Conservation (phyloP, 2,113 vertebrate species). For the Galemys pyrenaicus region DNA sequence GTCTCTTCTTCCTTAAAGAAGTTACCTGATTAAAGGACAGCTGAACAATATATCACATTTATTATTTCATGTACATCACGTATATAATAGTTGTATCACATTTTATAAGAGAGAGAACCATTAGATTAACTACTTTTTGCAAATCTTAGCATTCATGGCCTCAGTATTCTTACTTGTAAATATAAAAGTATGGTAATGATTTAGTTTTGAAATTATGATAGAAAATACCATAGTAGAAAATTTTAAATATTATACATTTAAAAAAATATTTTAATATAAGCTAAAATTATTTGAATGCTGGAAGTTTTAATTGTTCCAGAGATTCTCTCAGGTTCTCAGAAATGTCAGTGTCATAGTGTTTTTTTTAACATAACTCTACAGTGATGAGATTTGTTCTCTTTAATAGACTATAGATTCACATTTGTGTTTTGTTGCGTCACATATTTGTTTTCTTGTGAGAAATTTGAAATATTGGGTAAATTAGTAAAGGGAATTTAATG, state of each 20-base stretch:
- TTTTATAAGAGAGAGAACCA: not conserved
- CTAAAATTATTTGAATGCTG: not conserved
- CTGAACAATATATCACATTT: not conserved
- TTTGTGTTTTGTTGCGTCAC: not conserved
- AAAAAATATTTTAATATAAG: not conserved
- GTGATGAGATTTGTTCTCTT: not conserved
- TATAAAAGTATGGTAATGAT: not conserved
- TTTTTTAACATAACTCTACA: not conserved
- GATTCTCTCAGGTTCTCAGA: not conserved
- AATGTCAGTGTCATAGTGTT: not conserved
- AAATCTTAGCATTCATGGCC: not conserved
- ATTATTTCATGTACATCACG: not conserved
- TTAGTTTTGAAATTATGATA: not conserved
- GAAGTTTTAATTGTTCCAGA: not conserved
- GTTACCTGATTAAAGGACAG: not conserved
- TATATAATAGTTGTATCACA: not conserved
- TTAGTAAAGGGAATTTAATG: too few species aligned
- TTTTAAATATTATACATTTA: not conserved
- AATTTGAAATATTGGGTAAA: not conserved
- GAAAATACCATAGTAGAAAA: not conserved
- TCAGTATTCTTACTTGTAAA: not conserved
- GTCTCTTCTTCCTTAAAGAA: not conserved
- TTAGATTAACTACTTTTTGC: not conserved
- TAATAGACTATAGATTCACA: not conserved
- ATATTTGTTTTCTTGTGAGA: not conserved